A percentile compares a stretch with the other conserved stretches of the same genome.
Conservation (phyloP, 2,888 invertebrate species). For the Cantharis nigra region DNA sequence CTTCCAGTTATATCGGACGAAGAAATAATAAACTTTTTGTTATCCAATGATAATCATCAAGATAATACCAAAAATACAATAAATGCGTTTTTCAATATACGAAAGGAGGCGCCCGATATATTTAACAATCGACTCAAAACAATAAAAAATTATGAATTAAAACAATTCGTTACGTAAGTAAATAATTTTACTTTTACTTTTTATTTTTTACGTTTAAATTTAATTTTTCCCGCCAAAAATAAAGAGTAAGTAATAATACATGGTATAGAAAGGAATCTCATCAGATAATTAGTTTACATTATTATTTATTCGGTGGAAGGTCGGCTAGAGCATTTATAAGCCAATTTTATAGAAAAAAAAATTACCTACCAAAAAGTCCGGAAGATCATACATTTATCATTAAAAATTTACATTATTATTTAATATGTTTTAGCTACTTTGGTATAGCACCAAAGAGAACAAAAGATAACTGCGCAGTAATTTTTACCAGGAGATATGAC, state of each 20-base stretch:
- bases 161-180: constrained; percentile 40
- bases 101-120: constrained; percentile 65
- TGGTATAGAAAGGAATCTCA: too few relatives aligned
- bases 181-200: too few relatives aligned
- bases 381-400: too few relatives aligned
- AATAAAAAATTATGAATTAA: constrained; percentile 49
- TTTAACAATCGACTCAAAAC: constrained; percentile 57
- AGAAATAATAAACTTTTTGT: constrained; percentile 60
- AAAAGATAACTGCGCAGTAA: constrained; percentile 63
- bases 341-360: too few relatives aligned
- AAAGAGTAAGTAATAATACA: too few relatives aligned
- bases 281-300: too few relatives aligned
- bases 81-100: constrained; percentile 63
- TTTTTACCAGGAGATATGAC: constrained; percentile 64
- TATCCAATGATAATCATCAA: constrained; percentile 67
- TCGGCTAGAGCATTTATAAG: too few relatives aligned
- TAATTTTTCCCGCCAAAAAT: too few relatives aligned
- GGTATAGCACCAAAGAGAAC: constrained; percentile 63
- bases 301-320: too few relatives aligned
- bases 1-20: constrained; percentile 58
- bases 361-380: too few relatives aligned
- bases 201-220: background rate
- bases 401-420: too few relatives aligned
- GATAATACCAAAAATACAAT: constrained; percentile 67
- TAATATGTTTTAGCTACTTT: constrained; percentile 37